phyloP scores from a whole-genome alignment of 2,888 invertebrate genomes.

The Andrena bucephala region DNA sequence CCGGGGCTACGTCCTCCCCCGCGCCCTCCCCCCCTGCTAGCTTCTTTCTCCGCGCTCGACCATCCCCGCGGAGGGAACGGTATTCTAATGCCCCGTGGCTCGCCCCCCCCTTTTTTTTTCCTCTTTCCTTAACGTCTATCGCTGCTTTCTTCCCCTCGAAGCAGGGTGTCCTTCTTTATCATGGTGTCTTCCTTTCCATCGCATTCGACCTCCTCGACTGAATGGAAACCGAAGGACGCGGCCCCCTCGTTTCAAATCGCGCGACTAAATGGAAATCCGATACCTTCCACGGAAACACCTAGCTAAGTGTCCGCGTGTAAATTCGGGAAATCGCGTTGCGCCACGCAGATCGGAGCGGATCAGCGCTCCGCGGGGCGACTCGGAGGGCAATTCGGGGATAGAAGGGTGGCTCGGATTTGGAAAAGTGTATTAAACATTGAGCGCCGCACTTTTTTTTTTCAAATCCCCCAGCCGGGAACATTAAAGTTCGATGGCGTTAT shows the following conservation, averaged over 20 bases:
- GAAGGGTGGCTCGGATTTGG: not conserved
- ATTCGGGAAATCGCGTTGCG: constrained; percentile 32
- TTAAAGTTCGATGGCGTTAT: too few species aligned
- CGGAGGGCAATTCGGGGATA: not conserved
- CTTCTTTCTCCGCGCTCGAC: constrained; percentile 59
- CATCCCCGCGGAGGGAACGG: constrained; percentile 57
- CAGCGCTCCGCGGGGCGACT: not conserved
- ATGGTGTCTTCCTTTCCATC: constrained; percentile 31
- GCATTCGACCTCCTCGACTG: constrained; percentile 39
- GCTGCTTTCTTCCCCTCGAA: not conserved
- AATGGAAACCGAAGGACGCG: constrained; percentile 66
- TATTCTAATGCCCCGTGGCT: constrained; percentile 77
- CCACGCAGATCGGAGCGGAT: not conserved
- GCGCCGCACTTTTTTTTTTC: too few species aligned
- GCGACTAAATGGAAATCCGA: constrained; percentile 73
- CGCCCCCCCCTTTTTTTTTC: constrained; percentile 54
- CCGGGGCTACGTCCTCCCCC: constrained; percentile 53
- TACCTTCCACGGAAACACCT: constrained; percentile 63
- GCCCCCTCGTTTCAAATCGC: constrained; percentile 32
- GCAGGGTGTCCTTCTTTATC: constrained; percentile 8
- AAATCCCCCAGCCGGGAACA: too few species aligned
- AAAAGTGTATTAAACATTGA: too few species aligned
- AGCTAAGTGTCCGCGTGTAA: constrained; percentile 51
- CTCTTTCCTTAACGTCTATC: constrained; percentile 28
- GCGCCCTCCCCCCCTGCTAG: constrained; percentile 23